phyloP scores from a whole-genome alignment of 2,888 invertebrate genomes.

The Amblyteles armatorius region DNA sequence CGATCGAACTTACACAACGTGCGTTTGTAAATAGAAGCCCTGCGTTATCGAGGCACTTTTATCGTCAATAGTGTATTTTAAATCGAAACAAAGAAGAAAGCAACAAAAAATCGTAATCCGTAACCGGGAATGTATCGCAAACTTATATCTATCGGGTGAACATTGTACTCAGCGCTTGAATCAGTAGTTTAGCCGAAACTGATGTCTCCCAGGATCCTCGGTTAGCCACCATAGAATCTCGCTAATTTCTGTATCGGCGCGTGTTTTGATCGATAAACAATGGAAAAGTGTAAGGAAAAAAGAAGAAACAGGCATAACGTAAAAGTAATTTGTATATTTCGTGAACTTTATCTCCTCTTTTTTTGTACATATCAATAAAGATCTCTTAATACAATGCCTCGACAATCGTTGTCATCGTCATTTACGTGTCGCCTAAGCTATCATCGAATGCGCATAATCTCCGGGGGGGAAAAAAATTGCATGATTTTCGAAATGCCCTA shows the following conservation, averaged over 20 bases:
- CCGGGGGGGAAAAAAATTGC: not conserved
- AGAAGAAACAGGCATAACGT: slow-evolving; percentile 69
- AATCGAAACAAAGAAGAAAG: not conserved
- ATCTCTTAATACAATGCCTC: slow-evolving; percentile 65
- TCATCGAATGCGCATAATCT: slow-evolving; percentile 55
- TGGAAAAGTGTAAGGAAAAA: slow-evolving; percentile 59
- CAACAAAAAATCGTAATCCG: not conserved
- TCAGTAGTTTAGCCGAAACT: slow-evolving; percentile 13
- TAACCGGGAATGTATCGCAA: slow-evolving; percentile 1
- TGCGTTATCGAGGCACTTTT: slow-evolving; percentile 14
- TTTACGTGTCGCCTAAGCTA: slow-evolving; percentile 36
- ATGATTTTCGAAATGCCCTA: not conserved
- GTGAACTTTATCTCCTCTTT: slow-evolving; percentile 63
- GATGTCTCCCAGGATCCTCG: slow-evolving; percentile 15
- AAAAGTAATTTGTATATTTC: slow-evolving; percentile 75
- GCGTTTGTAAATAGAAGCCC: slow-evolving; percentile 55
- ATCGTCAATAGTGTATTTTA: slow-evolving; percentile 32
- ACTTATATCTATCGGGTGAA: slow-evolving; percentile 46
- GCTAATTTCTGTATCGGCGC: slow-evolving; percentile 7
- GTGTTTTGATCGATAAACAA: not conserved
- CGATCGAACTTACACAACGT: slow-evolving; percentile 26
- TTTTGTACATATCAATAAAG: slow-evolving; percentile 70
- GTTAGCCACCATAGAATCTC: slow-evolving; percentile 13
- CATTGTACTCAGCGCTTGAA: slow-evolving; percentile 53
- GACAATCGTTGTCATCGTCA: slow-evolving; percentile 34